Evolutionary conservation across 2,888 invertebrate genomes (phyloP).

Genomic region (Carpatolechia fugitivella): DNA sequence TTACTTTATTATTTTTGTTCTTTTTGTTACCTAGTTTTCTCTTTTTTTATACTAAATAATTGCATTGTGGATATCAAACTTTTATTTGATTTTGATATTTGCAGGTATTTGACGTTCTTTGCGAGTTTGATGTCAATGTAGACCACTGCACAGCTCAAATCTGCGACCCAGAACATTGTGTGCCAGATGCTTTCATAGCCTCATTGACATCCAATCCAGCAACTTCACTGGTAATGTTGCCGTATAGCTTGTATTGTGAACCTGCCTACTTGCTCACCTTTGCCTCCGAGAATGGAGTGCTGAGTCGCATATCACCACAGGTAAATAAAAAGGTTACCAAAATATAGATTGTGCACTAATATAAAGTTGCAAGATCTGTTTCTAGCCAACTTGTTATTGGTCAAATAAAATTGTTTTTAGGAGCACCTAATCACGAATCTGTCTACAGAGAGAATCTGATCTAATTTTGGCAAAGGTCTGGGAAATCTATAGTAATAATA

Average conservation of each 20-base stretch:
- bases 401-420: no score
- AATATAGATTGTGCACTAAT: no score
- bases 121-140: slow-evolving; percentile 62
- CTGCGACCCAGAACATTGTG: slow-evolving; percentile 28
- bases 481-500: no score
- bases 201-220: slow-evolving; percentile 51
- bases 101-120: slow-evolving; percentile 63
- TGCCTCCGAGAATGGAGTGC: slow-evolving; percentile 39
- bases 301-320: slow-evolving; percentile 44
- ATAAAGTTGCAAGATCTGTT: no score
- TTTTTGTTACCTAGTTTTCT: no score
- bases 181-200: slow-evolving; percentile 66
- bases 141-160: slow-evolving; percentile 53
- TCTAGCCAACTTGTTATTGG: no score
- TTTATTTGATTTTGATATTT: slow-evolving; percentile 24
- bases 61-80: no score
- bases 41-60: no score
- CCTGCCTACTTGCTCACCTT: slow-evolving; percentile 51
- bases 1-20: no score
- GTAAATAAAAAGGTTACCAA: not conserved
- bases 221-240: slow-evolving; percentile 53
- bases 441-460: no score
- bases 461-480: no score
- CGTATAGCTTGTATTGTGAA: slow-evolving; percentile 61
- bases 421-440: no score